Evolutionary conservation across 2,113 vertebrate genomes (phyloP).

Genomic region (Chaetodon trifascialis): DNA sequence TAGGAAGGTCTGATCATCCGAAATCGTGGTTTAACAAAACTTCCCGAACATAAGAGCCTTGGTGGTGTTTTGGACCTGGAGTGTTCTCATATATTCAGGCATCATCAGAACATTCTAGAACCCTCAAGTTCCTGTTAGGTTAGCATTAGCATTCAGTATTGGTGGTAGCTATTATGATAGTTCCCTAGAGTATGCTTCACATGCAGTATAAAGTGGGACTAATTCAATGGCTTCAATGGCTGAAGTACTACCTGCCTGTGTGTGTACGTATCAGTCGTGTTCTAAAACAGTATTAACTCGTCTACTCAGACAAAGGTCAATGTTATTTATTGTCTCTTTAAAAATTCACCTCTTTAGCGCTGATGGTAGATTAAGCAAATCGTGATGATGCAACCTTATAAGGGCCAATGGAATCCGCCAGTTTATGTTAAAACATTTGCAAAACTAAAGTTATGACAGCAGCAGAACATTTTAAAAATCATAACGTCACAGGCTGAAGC

Average conservation of each 20-base stretch:
- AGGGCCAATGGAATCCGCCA: neutral
- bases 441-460: neutral
- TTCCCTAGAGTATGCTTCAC: neutral
- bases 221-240: neutral
- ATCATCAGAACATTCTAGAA: neutral
- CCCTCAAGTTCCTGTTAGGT: neutral
- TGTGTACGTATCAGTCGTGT: neutral
- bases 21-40: neutral
- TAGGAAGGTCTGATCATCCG: neutral
- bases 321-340: conserved; percentile 9
- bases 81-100: neutral
- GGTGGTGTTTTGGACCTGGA: neutral
- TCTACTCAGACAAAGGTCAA: neutral
- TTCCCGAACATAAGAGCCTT: too few relatives aligned
- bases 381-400: neutral
- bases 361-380: neutral
- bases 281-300: conserved; percentile 3
- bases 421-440: neutral
- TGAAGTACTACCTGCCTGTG: neutral
- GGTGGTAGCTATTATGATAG: conserved; percentile 5
- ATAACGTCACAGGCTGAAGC: neutral
- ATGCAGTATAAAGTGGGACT: neutral
- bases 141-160: neutral
- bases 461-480: neutral
- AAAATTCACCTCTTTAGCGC: neutral